Percentiles rank a stretch among this genome's conserved stretches.
These are phyloP conservation scores for Phalanger gymnotis DNA, from an alignment of 2,797 vertebrate species.

Conservation along the genomic window DNA sequence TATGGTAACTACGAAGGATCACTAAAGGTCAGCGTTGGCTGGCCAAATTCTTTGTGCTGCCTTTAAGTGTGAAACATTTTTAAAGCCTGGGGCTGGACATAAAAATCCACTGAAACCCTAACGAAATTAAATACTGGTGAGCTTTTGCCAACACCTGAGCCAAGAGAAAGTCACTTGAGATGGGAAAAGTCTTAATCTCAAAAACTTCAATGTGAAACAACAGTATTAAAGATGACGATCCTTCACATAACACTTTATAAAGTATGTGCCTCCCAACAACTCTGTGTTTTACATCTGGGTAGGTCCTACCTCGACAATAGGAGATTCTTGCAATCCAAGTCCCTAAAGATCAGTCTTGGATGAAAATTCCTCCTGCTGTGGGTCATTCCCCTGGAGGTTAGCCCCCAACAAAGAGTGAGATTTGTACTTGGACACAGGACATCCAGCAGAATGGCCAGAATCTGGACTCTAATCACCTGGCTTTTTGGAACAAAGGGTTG, in stretches of 20 bases:
- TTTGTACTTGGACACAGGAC: neutral
- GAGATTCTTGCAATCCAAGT: neutral
- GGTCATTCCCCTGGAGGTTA: neutral
- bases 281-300: neutral
- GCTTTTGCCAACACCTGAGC: conserved; percentile 51
- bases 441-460: neutral
- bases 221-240: neutral
- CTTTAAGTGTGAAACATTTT: conserved; percentile 61
- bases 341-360: neutral
- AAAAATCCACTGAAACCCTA: conserved; percentile 64
- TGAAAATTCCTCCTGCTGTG: neutral
- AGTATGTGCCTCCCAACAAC: neutral
- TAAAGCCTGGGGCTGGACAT: conserved; percentile 67
- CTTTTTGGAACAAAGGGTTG: neutral
- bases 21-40: conserved; percentile 69
- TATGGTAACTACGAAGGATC: conserved; percentile 72
- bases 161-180: conserved; percentile 40
- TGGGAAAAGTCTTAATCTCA: conserved; percentile 41
- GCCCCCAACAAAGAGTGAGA: neutral
- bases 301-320: neutral
- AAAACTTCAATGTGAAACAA: neutral
- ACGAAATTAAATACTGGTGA: conserved; percentile 57
- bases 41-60: conserved; percentile 59
- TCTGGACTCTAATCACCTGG: neutral
- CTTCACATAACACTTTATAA: neutral